Base-by-base conservation (phyloP, 2,113 vertebrate species). In the Semicossyphus pulcher region DNA sequence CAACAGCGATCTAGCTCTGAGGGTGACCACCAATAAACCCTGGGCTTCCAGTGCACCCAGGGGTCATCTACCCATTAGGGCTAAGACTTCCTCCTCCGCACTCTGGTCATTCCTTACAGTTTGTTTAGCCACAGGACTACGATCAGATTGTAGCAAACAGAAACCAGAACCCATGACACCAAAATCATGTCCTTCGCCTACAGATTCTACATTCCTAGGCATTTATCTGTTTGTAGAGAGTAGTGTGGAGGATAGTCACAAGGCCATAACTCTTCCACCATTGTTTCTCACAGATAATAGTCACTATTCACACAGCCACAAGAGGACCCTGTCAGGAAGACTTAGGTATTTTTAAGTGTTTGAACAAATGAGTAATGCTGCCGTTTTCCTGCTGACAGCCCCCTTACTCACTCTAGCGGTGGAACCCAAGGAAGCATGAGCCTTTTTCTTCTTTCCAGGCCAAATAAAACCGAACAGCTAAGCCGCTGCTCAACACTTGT, bases 381-480 rank as follows among this genome's bases (percentile, higher is more conserved):
- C 73, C 10, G 3, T 57, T 70, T 74, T 66, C 11, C 21, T 32
- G 26, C 39, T 52, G 31, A 29, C 53, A 61, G 28, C 18, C 45
- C 16, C 16, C 3, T 39, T 25, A 66, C 25, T 59, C 71, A 10
- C 26, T 44, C 31, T 5, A 15, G 4, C 21, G 0, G 5, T 11
- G 25, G 23, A 64, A 65, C 25, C 31, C 42, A n/a, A 26, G 26
- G 58, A 83, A 80, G 72, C 34, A 32, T 48, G 4, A 67, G 11
- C 36, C 18, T 64, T 44, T 29, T 59, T 82, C 44, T 44, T 68
- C 75, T 76, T 88, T 85, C n/a, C 61, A 78, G 67, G 66, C 48
- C 59, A 81, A 54, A 85, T 67, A 72, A 73, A 83, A 68, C 51
- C 14, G 61, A 84, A 74, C 48, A 75, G 39, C 65, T 54, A 14